Evolutionary conservation across 2,888 invertebrate genomes (phyloP).

Genomic region (Diachrysia chrysitis): DNA sequence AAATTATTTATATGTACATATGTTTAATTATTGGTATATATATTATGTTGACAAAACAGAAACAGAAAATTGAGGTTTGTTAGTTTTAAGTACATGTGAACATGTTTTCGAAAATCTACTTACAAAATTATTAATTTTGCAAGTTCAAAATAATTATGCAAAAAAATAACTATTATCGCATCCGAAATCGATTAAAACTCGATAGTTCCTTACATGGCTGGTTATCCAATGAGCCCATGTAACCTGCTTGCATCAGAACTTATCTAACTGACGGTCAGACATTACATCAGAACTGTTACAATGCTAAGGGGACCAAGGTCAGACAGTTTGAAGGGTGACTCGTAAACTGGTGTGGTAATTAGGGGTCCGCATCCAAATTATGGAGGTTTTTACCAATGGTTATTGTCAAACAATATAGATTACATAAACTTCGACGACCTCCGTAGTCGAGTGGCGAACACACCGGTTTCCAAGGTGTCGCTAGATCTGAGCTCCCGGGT

Average conservation of each 20-base stretch:
- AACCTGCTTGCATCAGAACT: conserved; percentile 27
- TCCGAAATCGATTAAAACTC: neutral
- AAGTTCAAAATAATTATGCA: conserved; percentile 2
- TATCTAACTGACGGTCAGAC: conserved; percentile 18
- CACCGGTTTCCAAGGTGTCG: no score
- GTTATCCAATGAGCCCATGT: conserved; percentile 13
- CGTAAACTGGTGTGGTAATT: neutral
- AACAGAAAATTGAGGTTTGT: no score
- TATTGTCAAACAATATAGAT: no score
- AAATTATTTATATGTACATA: no score
- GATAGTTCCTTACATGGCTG: neutral
- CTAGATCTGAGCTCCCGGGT: no score
- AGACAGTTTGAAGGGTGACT: conserved; percentile 11
- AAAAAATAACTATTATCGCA: neutral
- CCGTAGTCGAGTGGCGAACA: no score
- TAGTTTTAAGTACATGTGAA: no score
- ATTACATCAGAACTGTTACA: conserved; percentile 10
- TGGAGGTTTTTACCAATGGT: no score
- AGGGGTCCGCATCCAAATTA: neutral
- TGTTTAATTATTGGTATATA: no score
- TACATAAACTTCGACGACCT: no score
- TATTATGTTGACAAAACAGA: neutral
- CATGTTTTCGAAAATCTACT: no score
- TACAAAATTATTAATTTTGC: neutral
- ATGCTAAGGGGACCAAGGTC: conserved; percentile 39